Percentiles rank a stretch among this genome's conserved stretches.
Conservation (phyloP, 30 jellyfish, hydroid and myxozoan genomes). For the Aurelia aurita region DNA sequence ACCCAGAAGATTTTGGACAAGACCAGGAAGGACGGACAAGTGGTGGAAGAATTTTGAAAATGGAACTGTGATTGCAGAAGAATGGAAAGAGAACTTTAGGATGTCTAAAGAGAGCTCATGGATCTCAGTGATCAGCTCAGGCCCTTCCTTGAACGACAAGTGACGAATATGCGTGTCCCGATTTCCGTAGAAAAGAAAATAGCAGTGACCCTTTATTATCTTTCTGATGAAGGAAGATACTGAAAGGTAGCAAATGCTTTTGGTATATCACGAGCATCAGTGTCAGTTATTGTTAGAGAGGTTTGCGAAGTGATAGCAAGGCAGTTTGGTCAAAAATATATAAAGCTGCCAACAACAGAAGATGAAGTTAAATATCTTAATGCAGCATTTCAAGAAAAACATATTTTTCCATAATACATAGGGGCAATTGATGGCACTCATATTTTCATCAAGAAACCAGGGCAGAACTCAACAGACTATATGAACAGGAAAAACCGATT, state of each 20-base stretch:
- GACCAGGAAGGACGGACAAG: conserved; percentile 22
- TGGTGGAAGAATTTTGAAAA: not conserved
- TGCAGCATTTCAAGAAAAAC: too few relatives aligned
- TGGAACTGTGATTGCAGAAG: not conserved
- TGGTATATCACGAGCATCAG: conserved; percentile 37
- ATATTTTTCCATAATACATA: not conserved
- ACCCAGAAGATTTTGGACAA: conserved; percentile 10
- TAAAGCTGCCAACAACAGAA: conserved; percentile 46
- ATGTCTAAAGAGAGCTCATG: too few relatives aligned
- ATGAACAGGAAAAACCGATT: conserved; percentile 10
- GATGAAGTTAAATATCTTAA: not conserved
- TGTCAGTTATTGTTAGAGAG: conserved; percentile 2
- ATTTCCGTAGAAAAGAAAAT: not conserved
- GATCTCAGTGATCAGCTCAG: too few relatives aligned
- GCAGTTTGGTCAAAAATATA: conserved; percentile 32
- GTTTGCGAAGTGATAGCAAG: not conserved
- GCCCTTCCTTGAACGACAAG: too few relatives aligned
- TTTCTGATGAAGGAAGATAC: conserved; percentile 21
- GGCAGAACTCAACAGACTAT: conserved; percentile 4
- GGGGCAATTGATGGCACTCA: conserved; percentile 39
- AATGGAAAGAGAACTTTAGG: too few relatives aligned
- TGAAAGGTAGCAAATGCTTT: conserved; percentile 28
- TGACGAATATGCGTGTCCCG: too few relatives aligned
- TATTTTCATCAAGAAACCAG: conserved; percentile 13
- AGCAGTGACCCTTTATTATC: conserved; percentile 40